Percentiles rank a stretch among this genome's conserved stretches.
These are phyloP conservation scores for Arrhamphus sclerolepis DNA, from an alignment of 2,797 vertebrate genomes.

Conservation along the genomic window DNA sequence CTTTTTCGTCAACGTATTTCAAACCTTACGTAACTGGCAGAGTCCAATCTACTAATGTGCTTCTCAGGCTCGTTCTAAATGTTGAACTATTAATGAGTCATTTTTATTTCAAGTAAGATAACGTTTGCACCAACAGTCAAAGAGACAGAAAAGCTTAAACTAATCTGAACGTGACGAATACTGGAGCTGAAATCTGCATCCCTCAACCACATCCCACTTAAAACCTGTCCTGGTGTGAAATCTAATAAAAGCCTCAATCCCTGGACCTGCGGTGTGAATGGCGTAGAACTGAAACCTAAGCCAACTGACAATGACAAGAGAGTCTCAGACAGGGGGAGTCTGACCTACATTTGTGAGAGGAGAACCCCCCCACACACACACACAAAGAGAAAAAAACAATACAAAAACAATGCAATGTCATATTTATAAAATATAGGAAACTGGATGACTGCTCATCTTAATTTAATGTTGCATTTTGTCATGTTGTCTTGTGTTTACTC, in stretches of 20 bases:
- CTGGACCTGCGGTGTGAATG: slow-evolving; percentile 29
- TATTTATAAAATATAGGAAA: no score
- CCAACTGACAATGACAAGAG: slow-evolving; percentile 26
- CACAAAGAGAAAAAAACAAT: not conserved
- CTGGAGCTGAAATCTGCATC: slow-evolving; percentile 29
- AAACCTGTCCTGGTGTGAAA: slow-evolving; percentile 39
- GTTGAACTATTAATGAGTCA: no score
- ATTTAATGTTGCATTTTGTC: not conserved
- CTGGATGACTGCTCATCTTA: not conserved
- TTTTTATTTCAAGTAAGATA: no score
- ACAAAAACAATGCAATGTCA: not conserved
- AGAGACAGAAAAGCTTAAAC: no score
- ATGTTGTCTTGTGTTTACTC: slow-evolving; percentile 26
- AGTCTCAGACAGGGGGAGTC: slow-evolving; percentile 41
- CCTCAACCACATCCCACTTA: slow-evolving; percentile 3
- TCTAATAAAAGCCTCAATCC: slow-evolving; percentile 35
- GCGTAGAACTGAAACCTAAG: slow-evolving; percentile 14
- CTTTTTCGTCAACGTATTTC: no score
- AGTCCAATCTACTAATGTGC: no score
- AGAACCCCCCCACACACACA: slow-evolving; percentile 13
- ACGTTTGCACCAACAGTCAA: no score
- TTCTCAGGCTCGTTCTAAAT: no score
- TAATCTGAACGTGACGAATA: no score
- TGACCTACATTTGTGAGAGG: slow-evolving; percentile 66
- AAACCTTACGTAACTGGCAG: no score